These are phyloP conservation scores for Encarsia formosa DNA, from an alignment of 2,888 invertebrate species.

Conservation along the genomic window DNA sequence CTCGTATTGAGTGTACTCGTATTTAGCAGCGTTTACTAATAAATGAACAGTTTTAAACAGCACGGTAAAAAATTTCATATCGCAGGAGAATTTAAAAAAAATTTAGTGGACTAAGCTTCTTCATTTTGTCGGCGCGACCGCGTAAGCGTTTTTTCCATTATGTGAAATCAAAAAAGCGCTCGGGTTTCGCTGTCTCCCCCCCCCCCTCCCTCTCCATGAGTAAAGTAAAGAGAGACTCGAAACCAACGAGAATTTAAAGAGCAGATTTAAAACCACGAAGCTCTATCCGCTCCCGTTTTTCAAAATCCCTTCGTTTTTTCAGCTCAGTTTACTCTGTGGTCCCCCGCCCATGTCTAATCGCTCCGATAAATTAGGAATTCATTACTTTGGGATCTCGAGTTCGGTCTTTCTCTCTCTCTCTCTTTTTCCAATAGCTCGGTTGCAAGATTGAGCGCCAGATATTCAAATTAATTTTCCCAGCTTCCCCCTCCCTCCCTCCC, in stretches of 20 bases:
- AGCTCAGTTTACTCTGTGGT: background rate
- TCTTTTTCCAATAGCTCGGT: background rate
- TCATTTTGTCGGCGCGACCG: too few species aligned
- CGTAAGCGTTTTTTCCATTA: too few species aligned
- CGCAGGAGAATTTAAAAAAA: too few species aligned
- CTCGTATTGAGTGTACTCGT: too few species aligned
- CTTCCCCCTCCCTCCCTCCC: background rate
- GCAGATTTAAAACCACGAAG: too few species aligned
- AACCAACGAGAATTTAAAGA: too few species aligned
- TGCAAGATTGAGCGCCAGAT: constrained; percentile 11
- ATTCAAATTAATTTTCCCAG: constrained; percentile 25
- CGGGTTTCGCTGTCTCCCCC: background rate
- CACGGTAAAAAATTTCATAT: too few species aligned
- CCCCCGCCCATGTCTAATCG: constrained; percentile 11
- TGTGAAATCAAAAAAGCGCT: too few species aligned
- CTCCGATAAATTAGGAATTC: constrained; percentile 21
- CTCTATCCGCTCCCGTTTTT: constrained; percentile 7
- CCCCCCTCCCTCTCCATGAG: background rate
- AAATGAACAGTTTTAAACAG: too few species aligned
- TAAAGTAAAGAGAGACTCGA: too few species aligned
- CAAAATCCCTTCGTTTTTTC: background rate
- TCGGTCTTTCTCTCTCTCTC: background rate
- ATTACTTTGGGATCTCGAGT: constrained; percentile 3
- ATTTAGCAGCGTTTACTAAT: too few species aligned
- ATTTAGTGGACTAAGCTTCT: too few species aligned